Percentiles rank a stretch among this genome's conserved stretches.
Conservation (phyloP, 2,888 invertebrate genomes). For the Glyphotaelius pellucidus region DNA sequence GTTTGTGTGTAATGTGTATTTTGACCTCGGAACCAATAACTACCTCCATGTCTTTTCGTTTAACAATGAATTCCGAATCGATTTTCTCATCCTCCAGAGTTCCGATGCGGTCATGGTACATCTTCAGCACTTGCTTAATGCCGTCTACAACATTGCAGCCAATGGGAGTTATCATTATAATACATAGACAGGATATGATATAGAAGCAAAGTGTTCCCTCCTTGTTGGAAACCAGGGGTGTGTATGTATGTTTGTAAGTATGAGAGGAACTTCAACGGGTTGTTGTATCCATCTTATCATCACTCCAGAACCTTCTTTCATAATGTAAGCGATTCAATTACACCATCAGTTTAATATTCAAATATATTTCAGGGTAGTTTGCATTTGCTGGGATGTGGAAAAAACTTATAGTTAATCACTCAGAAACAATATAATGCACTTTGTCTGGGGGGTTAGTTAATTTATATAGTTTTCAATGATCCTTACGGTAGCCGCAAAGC, state of each 20-base stretch:
- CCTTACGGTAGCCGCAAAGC: not conserved
- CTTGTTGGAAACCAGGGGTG: not conserved
- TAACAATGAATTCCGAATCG: slow-evolving; percentile 98
- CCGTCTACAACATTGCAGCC: slow-evolving; percentile 79
- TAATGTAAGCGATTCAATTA: not conserved
- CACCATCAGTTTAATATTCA: not conserved
- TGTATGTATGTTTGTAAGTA: not conserved
- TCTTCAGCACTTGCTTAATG: slow-evolving; percentile 86
- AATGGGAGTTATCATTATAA: slow-evolving; percentile 46
- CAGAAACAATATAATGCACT: not conserved
- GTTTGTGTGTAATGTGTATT: slow-evolving; percentile 36
- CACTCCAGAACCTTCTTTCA: slow-evolving; percentile 2
- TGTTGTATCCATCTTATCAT: not conserved
- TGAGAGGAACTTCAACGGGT: slow-evolving; percentile 2
- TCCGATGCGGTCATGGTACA: slow-evolving; percentile 92
- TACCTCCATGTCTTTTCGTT: slow-evolving; percentile 92
- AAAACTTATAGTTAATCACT: not conserved
- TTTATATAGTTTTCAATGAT: not conserved
- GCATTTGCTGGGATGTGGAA: slow-evolving; percentile 2
- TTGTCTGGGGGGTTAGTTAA: not conserved
- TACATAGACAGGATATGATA: not conserved
- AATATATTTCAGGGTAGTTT: not conserved
- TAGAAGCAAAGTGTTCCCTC: not conserved
- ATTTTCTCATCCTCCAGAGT: slow-evolving; percentile 96
- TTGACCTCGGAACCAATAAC: slow-evolving; percentile 31